These are phyloP conservation scores for Channa maculata DNA, from an alignment of 2,113 vertebrate genomes.

Conservation along the genomic window DNA sequence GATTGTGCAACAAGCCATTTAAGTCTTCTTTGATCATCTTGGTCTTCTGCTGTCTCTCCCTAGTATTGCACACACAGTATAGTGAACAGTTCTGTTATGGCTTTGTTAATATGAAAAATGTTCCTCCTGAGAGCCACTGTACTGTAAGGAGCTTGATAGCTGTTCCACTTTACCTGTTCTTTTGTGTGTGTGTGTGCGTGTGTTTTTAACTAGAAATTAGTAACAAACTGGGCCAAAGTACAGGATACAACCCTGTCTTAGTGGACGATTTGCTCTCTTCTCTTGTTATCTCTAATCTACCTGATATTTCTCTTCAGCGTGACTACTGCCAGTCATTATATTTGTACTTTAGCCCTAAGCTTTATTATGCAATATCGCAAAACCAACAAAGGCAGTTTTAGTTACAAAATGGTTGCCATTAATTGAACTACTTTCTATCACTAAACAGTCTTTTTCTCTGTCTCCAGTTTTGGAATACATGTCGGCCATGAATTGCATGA, in stretches of 20 bases:
- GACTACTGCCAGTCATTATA: conserved; percentile 7
- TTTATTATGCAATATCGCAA: not conserved
- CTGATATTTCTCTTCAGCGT: not conserved
- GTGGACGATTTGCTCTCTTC: not conserved
- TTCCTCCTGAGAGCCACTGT: conserved; percentile 40
- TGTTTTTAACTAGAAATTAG: conserved; percentile 11
- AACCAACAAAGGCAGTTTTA: not conserved
- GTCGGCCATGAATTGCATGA: not conserved
- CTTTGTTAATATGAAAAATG: conserved; percentile 52
- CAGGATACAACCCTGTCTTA: conserved; percentile 14
- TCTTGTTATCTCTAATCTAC: conserved; percentile 9
- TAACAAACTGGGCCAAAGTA: conserved; percentile 62
- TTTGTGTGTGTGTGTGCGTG: not conserved
- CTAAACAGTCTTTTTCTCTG: not conserved
- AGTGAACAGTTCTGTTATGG: conserved; percentile 27
- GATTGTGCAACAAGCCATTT: not conserved
- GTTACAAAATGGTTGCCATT: conserved; percentile 3
- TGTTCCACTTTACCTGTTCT: conserved; percentile 58
- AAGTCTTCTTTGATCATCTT: conserved; percentile 3
- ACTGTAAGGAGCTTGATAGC: conserved; percentile 32
- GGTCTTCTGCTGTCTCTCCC: conserved; percentile 16
- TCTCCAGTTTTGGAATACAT: not conserved
- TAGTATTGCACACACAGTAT: conserved; percentile 18
- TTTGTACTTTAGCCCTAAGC: not conserved
- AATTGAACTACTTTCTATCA: conserved; percentile 36